Evolutionary conservation across 2,888 invertebrate genomes (phyloP).

Genomic region (Conistra vaccinii): DNA sequence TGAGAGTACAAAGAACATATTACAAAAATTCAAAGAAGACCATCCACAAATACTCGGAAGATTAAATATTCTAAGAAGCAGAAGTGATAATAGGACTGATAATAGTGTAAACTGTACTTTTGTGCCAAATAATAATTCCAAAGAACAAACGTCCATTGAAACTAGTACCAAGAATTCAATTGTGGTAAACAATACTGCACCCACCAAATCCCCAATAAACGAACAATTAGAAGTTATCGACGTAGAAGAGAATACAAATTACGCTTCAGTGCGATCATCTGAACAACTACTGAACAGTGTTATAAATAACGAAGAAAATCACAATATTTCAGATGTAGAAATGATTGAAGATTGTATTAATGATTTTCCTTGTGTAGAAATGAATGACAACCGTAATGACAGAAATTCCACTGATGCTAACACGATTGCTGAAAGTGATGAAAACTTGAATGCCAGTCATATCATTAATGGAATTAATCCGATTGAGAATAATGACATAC

Average conservation of each 20-base stretch:
- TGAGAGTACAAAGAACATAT: slow-evolving; percentile 67
- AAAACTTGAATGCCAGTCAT: not conserved
- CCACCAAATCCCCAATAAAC: not conserved
- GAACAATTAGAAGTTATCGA: slow-evolving; percentile 4
- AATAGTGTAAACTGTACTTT: slow-evolving; percentile 64
- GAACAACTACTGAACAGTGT: slow-evolving; percentile 75
- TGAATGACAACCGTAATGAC: slow-evolving; percentile 9
- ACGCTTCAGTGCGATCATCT: slow-evolving; percentile 71
- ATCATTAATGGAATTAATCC: slow-evolving; percentile 1
- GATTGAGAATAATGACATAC: slow-evolving; percentile 17
- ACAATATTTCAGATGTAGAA: slow-evolving; percentile 49
- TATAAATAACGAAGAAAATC: slow-evolving; percentile 58
- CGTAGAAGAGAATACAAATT: slow-evolving; percentile 49
- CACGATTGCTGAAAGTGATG: not conserved
- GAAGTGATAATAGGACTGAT: slow-evolving; percentile 63
- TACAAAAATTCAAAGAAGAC: slow-evolving; percentile 79
- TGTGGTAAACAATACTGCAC: slow-evolving; percentile 13
- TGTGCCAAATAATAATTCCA: slow-evolving; percentile 31
- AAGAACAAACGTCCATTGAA: slow-evolving; percentile 34
- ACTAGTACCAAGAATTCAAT: slow-evolving; percentile 12
- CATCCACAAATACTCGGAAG: slow-evolving; percentile 76
- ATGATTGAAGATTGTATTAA: slow-evolving; percentile 40
- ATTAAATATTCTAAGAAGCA: slow-evolving; percentile 68
- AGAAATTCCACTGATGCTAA: not conserved
- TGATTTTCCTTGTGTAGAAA: slow-evolving; percentile 20